Conservation (phyloP, 2,888 invertebrate genomes). For the Brachynemurus nebulosus region DNA sequence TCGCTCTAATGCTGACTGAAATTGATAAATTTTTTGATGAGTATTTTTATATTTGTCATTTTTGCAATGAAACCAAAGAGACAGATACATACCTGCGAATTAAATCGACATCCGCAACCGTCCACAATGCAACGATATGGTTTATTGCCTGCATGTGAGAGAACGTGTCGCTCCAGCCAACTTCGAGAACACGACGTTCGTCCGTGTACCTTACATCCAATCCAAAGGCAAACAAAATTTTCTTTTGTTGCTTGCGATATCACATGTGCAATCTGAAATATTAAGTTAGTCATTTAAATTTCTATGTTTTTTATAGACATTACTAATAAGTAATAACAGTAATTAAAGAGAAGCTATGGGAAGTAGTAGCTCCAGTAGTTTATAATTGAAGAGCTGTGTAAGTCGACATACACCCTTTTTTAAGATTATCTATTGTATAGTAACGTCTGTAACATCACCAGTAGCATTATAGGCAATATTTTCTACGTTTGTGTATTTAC, state of each 20-base stretch:
- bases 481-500: too few species aligned
- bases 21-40: constrained; percentile 20
- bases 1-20: constrained; percentile 68
- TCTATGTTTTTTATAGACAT: too few species aligned
- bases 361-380: neutral
- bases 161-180: constrained; percentile 87
- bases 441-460: too few species aligned
- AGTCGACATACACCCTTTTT: too few species aligned
- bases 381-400: neutral
- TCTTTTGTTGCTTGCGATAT: constrained; percentile 71
- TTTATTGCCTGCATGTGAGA: constrained; percentile 82
- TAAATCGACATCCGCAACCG: constrained; percentile 78
- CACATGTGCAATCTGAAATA: constrained; percentile 66
- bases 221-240: constrained; percentile 85
- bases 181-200: constrained; percentile 82
- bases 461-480: too few species aligned
- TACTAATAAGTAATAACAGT: too few species aligned
- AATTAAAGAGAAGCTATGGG: neutral
- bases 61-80: neutral
- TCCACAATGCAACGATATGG: constrained; percentile 93
- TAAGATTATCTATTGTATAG: too few species aligned
- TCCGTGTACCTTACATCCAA: constrained; percentile 87
- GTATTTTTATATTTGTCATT: neutral
- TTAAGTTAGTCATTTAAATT: too few species aligned
- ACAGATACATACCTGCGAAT: constrained; percentile 55